Conservation (phyloP, 2,888 invertebrate species). For the Ctena decussata region DNA sequence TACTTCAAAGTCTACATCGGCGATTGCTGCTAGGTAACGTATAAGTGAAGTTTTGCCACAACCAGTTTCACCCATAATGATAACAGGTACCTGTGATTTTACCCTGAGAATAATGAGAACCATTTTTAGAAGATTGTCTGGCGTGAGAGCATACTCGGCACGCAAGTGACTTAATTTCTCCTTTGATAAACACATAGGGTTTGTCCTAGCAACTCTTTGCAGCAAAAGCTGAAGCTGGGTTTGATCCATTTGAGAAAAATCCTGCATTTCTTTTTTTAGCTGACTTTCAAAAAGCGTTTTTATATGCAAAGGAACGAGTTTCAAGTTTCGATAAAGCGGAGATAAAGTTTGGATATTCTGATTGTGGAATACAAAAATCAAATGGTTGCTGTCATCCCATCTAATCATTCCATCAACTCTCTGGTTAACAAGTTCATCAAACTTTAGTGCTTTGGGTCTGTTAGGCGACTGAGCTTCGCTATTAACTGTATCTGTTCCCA, state of each 20-base stretch:
- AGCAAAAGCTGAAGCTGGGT: constrained; percentile 49
- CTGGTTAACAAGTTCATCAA: constrained; percentile 38
- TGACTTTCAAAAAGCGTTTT: constrained; percentile 69
- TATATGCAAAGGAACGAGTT: constrained; percentile 57
- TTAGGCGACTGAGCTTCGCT: neutral
- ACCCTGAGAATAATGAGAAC: constrained; percentile 69
- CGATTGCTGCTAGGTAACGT: constrained; percentile 65
- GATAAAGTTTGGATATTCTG: constrained; percentile 71
- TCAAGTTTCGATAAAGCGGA: constrained; percentile 60
- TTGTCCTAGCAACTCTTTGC: constrained; percentile 53
- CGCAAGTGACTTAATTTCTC: constrained; percentile 32
- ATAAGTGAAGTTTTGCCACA: constrained; percentile 79
- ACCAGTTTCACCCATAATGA: constrained; percentile 79
- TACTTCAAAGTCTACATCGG: constrained; percentile 64
- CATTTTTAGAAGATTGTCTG: constrained; percentile 77
- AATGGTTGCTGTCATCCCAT: constrained; percentile 74
- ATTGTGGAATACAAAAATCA: constrained; percentile 70
- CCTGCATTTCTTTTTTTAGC: constrained; percentile 55
- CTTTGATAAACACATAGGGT: constrained; percentile 25
- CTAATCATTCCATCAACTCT: constrained; percentile 70
- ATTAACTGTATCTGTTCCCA: neutral
- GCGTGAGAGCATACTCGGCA: constrained; percentile 69
- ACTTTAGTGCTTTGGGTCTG: neutral
- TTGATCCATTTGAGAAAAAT: constrained; percentile 48
- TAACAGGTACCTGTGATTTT: constrained; percentile 69